A percentile compares a stretch with the other conserved stretches of the same genome.
Evolutionary conservation across 2,113 vertebrate species (phyloP).

Genomic region (Indri indri): DNA sequence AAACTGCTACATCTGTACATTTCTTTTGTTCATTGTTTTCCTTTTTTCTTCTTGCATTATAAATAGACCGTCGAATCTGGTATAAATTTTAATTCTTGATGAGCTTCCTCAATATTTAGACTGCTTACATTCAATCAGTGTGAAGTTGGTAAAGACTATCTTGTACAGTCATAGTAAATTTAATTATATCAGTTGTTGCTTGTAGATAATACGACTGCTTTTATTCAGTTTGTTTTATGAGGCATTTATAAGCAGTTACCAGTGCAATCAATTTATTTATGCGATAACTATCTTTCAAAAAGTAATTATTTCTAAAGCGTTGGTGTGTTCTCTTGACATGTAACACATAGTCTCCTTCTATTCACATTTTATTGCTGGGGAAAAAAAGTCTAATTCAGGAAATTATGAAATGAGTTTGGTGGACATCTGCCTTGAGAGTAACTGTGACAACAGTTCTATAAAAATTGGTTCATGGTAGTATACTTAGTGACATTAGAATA

Average conservation of each 20-base stretch:
- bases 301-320: conserved; percentile 58
- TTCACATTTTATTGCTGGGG: conserved; percentile 2
- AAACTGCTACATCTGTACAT: background rate
- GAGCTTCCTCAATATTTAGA: conserved; percentile 56
- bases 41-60: background rate
- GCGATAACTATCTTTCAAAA: conserved; percentile 66
- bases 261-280: conserved; percentile 63
- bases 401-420: conserved; percentile 49
- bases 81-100: conserved; percentile 67
- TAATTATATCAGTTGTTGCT: conserved; percentile 64
- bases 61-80: background rate
- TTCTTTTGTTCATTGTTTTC: conserved; percentile 14
- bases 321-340: conserved; percentile 31
- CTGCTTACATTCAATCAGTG: conserved; percentile 50
- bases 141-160: conserved; percentile 46
- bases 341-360: background rate
- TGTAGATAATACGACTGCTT: conserved; percentile 61
- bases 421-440: conserved; percentile 27
- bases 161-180: conserved; percentile 57
- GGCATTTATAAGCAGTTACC: conserved; percentile 58
- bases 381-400: background rate
- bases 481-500: background rate
- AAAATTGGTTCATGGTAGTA: background rate
- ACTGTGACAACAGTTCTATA: conserved; percentile 16
- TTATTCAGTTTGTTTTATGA: conserved; percentile 61